Conservation (phyloP, 2,888 invertebrate species). For the Limnephilus marmoratus region DNA sequence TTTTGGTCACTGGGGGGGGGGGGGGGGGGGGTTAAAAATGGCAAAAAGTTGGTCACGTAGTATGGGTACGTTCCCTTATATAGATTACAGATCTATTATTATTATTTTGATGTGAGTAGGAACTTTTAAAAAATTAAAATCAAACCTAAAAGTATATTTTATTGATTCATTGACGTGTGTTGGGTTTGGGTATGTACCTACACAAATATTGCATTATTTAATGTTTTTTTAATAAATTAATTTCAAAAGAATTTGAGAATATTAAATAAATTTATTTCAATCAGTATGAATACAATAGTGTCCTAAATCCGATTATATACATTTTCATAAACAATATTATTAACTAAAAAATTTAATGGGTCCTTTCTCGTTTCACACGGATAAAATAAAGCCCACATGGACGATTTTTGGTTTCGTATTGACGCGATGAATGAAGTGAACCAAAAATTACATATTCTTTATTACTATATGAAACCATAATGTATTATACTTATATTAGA, state of each 20-base stretch:
- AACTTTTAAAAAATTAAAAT: too few species aligned
- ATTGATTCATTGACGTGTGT: neutral
- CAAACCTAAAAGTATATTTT: neutral
- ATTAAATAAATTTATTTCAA: neutral
- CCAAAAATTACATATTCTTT: neutral
- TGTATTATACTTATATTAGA: neutral
- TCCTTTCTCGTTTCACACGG: neutral
- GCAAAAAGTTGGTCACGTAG: too few species aligned
- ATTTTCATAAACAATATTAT: neutral
- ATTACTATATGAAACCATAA: neutral
- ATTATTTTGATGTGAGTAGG: neutral
- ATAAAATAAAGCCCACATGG: neutral
- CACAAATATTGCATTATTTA: neutral
- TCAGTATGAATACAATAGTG: neutral
- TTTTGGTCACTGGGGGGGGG: too few species aligned
- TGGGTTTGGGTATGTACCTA: too few species aligned
- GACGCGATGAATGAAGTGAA: neutral
- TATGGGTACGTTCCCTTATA: too few species aligned
- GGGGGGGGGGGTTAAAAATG: too few species aligned
- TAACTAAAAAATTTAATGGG: neutral
- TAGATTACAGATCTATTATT: neutral
- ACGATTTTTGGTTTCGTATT: neutral
- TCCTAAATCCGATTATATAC: neutral
- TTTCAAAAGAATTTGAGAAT: neutral
- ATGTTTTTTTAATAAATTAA: neutral